Base-by-base conservation (phyloP, 1,140 invertebrate genomes). In the Carposina sasakii region DNA sequence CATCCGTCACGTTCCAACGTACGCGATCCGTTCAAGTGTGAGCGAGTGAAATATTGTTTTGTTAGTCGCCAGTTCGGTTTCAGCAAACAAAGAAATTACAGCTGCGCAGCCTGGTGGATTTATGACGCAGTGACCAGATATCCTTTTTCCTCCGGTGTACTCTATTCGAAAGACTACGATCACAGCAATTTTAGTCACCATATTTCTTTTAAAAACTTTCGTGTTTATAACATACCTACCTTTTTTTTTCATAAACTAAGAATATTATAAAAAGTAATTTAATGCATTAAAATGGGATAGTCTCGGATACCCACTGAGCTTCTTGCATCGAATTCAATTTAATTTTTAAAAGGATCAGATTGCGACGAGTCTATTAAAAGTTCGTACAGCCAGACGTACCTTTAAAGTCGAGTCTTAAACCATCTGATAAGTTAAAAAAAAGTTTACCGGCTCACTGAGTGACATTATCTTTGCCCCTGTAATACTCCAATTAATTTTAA, bases 331-430 rank as follows among this genome's bases (percentile, higher is more conserved):
- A n/a, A n/a, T n/a, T n/a, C n/a, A n/a, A n/a, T n/a, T n/a, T n/a
- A n/a, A n/a, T n/a, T n/a, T n/a, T 39, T 51, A 33, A 53, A 41
- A 50, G 59, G 67, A 83, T 83, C 76, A 65, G 76, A 83, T 81
- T 75, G 68, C 63, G 41, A 59, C 41, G 60, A 76, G 60, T 83
- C 79, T 79, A 83, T 83, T 83, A 83, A 82, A 83, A 83, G 65
- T 83, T 83, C 67, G 63, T 71, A 68, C 62, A 52, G 67, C 61
- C 69, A 72, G 73, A 74, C 72, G 67, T 71, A 77, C 71, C 73
- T 81, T 74, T 79, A 73, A 76, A 81, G 74, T 83, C 73, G 73
- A 81, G 81, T 72, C 62, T 67, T 81, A 79, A 81, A 72, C 72
- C 76, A 76, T 76, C 79, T 67, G 79, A 83, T 83, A 79, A 76